A percentile compares a stretch with the other conserved stretches of the same genome.
Conservation (phyloP, 30 jellyfish, hydroid and myxozoan species). For the Cassiopea andromeda region DNA sequence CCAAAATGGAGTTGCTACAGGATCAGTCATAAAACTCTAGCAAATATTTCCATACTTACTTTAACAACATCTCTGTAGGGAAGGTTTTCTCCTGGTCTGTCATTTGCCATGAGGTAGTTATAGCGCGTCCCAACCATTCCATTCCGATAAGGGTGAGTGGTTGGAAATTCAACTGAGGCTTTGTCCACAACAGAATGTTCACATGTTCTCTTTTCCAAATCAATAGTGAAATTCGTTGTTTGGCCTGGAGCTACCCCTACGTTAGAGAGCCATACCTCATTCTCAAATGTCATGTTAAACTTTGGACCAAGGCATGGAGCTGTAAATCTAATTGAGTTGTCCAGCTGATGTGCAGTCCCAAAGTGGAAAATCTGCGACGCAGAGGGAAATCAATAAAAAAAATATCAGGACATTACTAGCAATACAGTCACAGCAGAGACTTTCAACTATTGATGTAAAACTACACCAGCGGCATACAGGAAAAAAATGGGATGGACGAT, state of each 20-base stretch:
- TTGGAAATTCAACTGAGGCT: slow-evolving; percentile 88
- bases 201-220: slow-evolving; percentile 60
- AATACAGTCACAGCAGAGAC: too few species aligned
- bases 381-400: too few species aligned
- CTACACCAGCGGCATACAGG: too few species aligned
- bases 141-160: slow-evolving; percentile 92
- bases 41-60: slow-evolving; percentile 39
- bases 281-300: slow-evolving; percentile 85
- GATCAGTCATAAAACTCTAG: background rate
- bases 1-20: background rate
- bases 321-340: slow-evolving; percentile 47
- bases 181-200: slow-evolving; percentile 52
- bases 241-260: slow-evolving; percentile 89
- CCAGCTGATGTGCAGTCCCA: slow-evolving; percentile 82
- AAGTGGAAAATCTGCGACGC: slow-evolving; percentile 30
- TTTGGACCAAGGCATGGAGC: slow-evolving; percentile 87
- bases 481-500: too few species aligned
- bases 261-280: slow-evolving; percentile 80
- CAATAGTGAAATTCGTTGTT: slow-evolving; percentile 51
- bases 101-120: slow-evolving; percentile 89
- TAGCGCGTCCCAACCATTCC: slow-evolving; percentile 84
- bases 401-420: too few species aligned
- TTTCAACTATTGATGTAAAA: too few species aligned
- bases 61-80: slow-evolving; percentile 93
- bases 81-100: slow-evolving; percentile 64